Evolutionary conservation across 2,888 invertebrate genomes (phyloP).

Genomic region (Tetranychus truncatus): DNA sequence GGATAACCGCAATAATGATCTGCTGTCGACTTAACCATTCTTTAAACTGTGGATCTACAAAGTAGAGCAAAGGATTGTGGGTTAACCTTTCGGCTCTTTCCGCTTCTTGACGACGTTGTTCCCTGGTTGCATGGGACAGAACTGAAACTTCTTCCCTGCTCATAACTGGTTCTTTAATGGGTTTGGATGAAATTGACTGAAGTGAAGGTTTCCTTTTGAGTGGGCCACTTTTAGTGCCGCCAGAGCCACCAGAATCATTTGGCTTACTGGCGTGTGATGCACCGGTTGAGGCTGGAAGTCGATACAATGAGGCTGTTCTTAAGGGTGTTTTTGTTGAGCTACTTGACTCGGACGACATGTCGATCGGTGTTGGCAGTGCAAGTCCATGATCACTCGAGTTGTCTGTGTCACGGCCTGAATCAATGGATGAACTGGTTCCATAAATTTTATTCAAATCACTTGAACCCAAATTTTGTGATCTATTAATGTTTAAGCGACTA

Average conservation of each 20-base stretch:
- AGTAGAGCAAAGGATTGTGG: constrained; percentile 81
- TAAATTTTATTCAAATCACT: constrained; percentile 10
- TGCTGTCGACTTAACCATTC: constrained; percentile 93
- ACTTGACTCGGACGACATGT: constrained; percentile 7
- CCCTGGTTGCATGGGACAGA: constrained; percentile 39
- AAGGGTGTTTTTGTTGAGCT: neutral
- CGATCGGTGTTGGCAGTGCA: neutral
- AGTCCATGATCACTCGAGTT: neutral
- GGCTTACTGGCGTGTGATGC: neutral
- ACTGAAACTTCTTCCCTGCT: constrained; percentile 85
- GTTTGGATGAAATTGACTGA: constrained; percentile 53
- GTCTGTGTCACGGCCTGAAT: neutral
- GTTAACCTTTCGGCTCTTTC: constrained; percentile 77
- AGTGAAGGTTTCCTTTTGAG: constrained; percentile 86
- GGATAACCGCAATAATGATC: constrained; percentile 74
- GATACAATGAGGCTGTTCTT: constrained; percentile 22
- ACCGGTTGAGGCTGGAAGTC: constrained; percentile 18
- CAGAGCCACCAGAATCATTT: neutral
- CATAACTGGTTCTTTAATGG: constrained; percentile 60
- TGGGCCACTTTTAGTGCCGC: constrained; percentile 18
- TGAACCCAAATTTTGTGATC: constrained; percentile 3
- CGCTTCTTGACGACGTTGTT: constrained; percentile 74
- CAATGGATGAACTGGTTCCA: neutral
- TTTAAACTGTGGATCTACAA: constrained; percentile 42
- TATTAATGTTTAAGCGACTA: neutral